Evolutionary conservation across 30 jellyfish, hydroid and myxozoan genomes (phyloP).

Genomic region (Phacellophora camtschatica): DNA sequence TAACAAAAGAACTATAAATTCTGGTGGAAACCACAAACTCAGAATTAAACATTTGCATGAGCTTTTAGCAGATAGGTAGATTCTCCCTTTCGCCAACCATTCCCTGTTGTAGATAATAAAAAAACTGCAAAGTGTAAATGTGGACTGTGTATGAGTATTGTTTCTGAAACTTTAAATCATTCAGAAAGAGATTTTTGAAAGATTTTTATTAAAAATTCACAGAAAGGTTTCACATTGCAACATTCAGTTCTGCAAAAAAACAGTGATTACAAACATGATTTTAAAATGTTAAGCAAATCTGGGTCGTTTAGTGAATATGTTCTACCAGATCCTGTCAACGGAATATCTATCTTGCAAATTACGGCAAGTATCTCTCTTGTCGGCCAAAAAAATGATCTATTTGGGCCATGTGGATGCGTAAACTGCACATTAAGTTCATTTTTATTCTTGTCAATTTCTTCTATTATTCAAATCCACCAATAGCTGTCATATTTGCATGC

Average conservation of each 20-base stretch:
- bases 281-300: background rate
- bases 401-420: conserved; percentile 63
- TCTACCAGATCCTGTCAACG: background rate
- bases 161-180: too few species aligned
- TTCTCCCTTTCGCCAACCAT: too few species aligned
- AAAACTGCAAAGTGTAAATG: too few species aligned
- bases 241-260: background rate
- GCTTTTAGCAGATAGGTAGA: too few species aligned
- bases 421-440: conserved; percentile 33
- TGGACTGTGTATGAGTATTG: too few species aligned
- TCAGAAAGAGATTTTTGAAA: too few species aligned
- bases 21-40: too few species aligned
- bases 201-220: too few species aligned
- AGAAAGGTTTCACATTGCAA: background rate
- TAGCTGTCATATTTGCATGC: conserved; percentile 19
- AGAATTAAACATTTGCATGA: too few species aligned
- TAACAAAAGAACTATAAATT: too few species aligned
- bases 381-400: conserved; percentile 35
- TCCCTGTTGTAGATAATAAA: too few species aligned
- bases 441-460: conserved; percentile 25
- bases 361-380: background rate
- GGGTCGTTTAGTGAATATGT: background rate
- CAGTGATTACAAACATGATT: too few species aligned
- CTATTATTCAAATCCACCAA: conserved; percentile 31
- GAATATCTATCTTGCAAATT: background rate